Base-by-base conservation (phyloP, 2,888 invertebrate genomes). In the Limenitis arthemis region DNA sequence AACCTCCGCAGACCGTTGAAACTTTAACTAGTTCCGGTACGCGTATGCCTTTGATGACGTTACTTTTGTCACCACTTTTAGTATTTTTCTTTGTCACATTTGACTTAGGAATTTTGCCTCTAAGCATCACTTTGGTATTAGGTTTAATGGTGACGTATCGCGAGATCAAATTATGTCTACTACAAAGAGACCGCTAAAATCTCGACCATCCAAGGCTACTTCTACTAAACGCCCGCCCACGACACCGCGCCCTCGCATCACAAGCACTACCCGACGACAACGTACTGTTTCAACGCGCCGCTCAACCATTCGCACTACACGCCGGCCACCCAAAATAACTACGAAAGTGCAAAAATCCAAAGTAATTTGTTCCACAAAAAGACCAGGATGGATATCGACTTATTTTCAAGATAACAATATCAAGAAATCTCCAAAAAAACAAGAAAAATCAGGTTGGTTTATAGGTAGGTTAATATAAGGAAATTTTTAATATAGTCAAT, bases 381-480 rank as follows among this genome's bases (percentile, higher is more conserved):
- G 66, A 8, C 59, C 74, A 30, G 80, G 74, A 34, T 84, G 77
- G 78, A 44, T 84, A 31, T 71, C 82, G 6, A 67, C 73, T 29
- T 80, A 76, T 58, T 82, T 84, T 57, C 66, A 75, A 57, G 67
- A 70, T 28, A 75, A 70, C 29, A 71, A 77, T 56, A 37, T 62
- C 11, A 76, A 78, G 52, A 79, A 70, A 54, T 60, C 69, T 8
- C 62, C 72, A 0, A 70, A 67, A 54, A 76, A 71, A 54, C 75
- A 81, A 60, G 65, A 58, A 53, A 78, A 77, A 67, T 63, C 81
- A 77, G 79, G 78, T 79, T 82, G 74, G 85, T 79, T 78, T 64
- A 57, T 70, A 77, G 77, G 78, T 79, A 70, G 61, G 77, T 78
- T 60, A 53, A 47, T 12, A 49, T 61, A 42, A 40, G 42, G 55